Base-by-base conservation (phyloP, 2,797 vertebrate species). In the Cynopterus sphinx region DNA sequence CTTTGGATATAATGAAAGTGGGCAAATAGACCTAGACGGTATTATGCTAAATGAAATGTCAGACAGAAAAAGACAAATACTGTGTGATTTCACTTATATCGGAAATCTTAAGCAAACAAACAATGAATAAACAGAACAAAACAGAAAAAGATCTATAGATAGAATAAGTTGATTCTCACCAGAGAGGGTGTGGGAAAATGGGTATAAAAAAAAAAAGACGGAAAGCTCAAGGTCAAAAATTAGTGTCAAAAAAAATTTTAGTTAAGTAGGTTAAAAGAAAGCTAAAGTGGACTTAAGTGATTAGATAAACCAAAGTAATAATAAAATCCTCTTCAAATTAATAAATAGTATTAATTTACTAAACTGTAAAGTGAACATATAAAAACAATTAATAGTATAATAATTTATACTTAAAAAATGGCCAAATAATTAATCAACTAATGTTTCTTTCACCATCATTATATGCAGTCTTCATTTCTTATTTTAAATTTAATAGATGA, bases 281-380 rank as follows among this genome's bases (percentile, higher is more conserved):
- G 61, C 57, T 49, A 74, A 74, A n/a, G 17, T 83, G 87, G 85
- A 49, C 26, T 36, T 63, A 78, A 78, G 46, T 93, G 53, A 65
- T 59, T 75, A 70, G 36, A 57, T 67, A 94, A 77, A 53, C 28
- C 41, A 90, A 90, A 90, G 33, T 46, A 78, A 83, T 73, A 61
- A 55, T 22, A 43, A 71, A 75, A 70, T 84, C 33, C 39, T 89
- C 91, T 95, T 88, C 57, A 90, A 81, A 51, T 73, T 67, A 92
- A 85, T 63, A 36, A 85, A 55, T 12, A 51, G 16, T 82, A 59
- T 95, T 59, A 59, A 78, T 67, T 86, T 68, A 43, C 55, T 59
- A 77, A 73, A 65, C 51, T 70, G 26, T 59, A 87, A 73, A 93
- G n/a, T 68, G 28, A 92, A 75, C 36, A 57, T 10, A 53, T 79